Evolutionary conservation across 1,140 invertebrate genomes (phyloP).

Genomic region (Proales similis): DNA sequence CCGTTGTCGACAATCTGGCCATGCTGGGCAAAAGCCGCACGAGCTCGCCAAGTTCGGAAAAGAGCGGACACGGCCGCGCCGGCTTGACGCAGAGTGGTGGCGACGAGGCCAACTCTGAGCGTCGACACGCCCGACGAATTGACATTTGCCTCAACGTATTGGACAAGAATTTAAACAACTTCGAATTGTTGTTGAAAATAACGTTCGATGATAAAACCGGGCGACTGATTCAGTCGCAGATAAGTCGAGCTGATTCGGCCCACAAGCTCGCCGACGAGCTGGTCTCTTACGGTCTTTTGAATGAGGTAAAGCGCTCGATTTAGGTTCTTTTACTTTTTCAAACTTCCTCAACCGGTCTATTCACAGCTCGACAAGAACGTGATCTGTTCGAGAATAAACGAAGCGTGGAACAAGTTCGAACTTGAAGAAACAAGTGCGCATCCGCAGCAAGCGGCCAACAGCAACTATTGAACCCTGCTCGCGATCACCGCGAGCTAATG

Average conservation of each 20-base stretch:
- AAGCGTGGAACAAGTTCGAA: slow-evolving; percentile 32
- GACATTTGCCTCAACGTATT: not conserved
- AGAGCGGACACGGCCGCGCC: not conserved
- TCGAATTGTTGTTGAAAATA: not conserved
- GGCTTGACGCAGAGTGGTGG: not conserved
- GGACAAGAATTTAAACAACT: slow-evolving; percentile 1
- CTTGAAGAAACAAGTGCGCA: too few relatives aligned
- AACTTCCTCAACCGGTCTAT: not conserved
- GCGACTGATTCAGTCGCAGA: slow-evolving; percentile 12
- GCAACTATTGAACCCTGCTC: too few relatives aligned
- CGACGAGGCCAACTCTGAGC: not conserved
- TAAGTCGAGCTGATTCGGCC: slow-evolving; percentile 11
- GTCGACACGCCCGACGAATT: slow-evolving; percentile 18
- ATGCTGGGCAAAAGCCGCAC: slow-evolving; percentile 4
- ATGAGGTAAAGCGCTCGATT: not conserved
- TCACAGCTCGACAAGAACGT: slow-evolving; percentile 31
- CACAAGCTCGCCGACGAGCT: slow-evolving; percentile 18
- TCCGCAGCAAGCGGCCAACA: too few relatives aligned
- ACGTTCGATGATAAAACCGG: slow-evolving; percentile 24
- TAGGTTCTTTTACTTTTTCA: not conserved
- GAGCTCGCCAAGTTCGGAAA: not conserved
- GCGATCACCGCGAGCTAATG: too few relatives aligned
- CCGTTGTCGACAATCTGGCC: slow-evolving; percentile 6
- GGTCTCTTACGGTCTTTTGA: slow-evolving; percentile 26
- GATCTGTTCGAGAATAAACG: slow-evolving; percentile 8